Base-by-base conservation (phyloP, 2,888 invertebrate genomes). In the Campoplex nolae region DNA sequence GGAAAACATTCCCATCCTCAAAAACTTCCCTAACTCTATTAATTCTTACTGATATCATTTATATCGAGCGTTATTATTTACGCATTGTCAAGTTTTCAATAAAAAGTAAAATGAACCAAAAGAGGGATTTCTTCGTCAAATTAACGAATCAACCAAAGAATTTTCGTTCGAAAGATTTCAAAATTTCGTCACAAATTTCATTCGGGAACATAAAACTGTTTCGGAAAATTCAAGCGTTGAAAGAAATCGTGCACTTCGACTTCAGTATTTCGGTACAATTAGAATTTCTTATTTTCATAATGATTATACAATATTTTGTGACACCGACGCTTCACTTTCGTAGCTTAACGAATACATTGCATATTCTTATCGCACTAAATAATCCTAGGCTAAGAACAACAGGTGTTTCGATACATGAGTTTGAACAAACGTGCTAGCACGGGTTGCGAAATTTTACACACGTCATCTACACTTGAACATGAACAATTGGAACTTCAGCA, bases 61-160 rank as follows among this genome's bases (percentile, higher is more conserved):
- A 28, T 51, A 83, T 58, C 51, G 38, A 77, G 71, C 82, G 83
- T 79, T 38, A 56, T n/a, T 48, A 32, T 56, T 68, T 67, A 85
- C 85, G 85, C 54, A 58, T 85, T 70, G 79, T 70, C 83, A 76
- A 80, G 45, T 87, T 87, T 87, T 85, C 71, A 79, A 87, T 87
- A 83, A 78, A 82, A 85, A 86, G 42, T 58, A 74, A 48, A 83
- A 75, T 38, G 56, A 65, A 70, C 42, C 48, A 56, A 70, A 76
- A 48, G 45, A 45, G 9, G 18, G 38, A 38, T 16, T 54, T 11
- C 0, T 56, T 23, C 51, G 4, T 51, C 18, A 18, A 18, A 18
- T 18, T 51, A n/a, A 13, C 28, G 13, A 68, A 68, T 42, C 8
- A 13, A 45, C 23, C 11, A 23, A 4, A 18, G 18, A 42, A 42